phyloP scores from a whole-genome alignment of 2,888 invertebrate species.

The Caenorhabditis sulstoni region DNA sequence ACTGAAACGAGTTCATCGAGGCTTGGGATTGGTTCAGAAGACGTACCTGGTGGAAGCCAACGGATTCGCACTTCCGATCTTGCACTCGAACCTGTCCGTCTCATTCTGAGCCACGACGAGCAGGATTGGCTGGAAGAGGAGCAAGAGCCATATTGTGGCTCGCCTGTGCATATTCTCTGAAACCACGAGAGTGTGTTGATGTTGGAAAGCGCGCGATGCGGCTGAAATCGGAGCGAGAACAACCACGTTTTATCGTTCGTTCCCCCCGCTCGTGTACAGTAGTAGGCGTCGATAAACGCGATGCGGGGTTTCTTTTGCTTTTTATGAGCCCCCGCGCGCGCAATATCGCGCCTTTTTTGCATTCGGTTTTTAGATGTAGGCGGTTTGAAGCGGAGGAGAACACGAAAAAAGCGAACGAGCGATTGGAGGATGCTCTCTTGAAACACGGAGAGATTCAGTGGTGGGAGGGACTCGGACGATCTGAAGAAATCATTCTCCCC shows the following conservation, averaged over 20 bases:
- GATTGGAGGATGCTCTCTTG: not conserved
- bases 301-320: constrained; percentile 24
- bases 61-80: constrained; percentile 36
- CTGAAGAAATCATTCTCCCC: too few relatives aligned
- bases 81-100: constrained; percentile 31
- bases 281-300: constrained; percentile 51
- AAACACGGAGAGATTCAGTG: too few relatives aligned
- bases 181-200: constrained; percentile 14
- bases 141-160: constrained; percentile 45
- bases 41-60: constrained; percentile 33
- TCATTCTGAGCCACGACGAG: constrained; percentile 22
- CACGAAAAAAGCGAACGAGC: not conserved
- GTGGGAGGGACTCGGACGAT: too few relatives aligned
- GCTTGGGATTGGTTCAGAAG: not conserved
- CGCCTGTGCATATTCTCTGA: constrained; percentile 44
- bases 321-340: not conserved
- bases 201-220: constrained; percentile 4
- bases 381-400: constrained; percentile 2
- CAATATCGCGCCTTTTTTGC: constrained; percentile 9
- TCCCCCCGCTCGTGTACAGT: constrained; percentile 29
- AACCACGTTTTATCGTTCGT: constrained; percentile 46
- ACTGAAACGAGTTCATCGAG: constrained; percentile 8
- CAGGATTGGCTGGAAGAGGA: constrained; percentile 37
- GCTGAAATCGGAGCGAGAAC: constrained; percentile 13
- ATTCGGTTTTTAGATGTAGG: not conserved